Evolutionary conservation across 2,797 vertebrate species (phyloP), one percentile per base, ranked within the genome.

Genomic region (Helicolenus hilgendorfi): DNA sequence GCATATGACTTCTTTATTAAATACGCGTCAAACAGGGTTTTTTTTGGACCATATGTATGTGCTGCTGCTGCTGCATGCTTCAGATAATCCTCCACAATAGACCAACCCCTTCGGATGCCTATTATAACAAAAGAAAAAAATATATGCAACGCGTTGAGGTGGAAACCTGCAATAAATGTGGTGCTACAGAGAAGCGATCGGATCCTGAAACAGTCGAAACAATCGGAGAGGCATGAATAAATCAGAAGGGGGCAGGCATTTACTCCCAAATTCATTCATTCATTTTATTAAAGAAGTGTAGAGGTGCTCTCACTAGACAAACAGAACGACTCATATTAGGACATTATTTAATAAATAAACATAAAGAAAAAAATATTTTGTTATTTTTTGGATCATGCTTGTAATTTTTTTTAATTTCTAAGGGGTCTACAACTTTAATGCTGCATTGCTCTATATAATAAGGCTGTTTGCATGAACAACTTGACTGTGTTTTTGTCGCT

Each of bases 91-190:
- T 65, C 85, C 88, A 90, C 88, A 91, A 92, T 65, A 91, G 81
- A 93, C 85, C 85, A 89, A 77, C 72, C 87, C 87, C 92, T 79
- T 79, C 75, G 68, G 62, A 84, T 84, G 77, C 69, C 38, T 67
- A 4, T 79, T 87, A 72, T 69, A 90, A 96, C 93, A 95, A 95
- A 94, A 93, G 86, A 77, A 76, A 79, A 78, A 77, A 78, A n/a
- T 64, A 79, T 24, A 77, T n/a, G 56, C 36, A 60, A 60, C 14
- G 63, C 69, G 77, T 26, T 83, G 72, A 85, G 49, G 56, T 86
- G 72, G 65, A 91, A 91, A 83, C 65, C 15, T 49, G 3, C 29
- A 62, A 83, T 77, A 82, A 85, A 85, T 62, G 41, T 41, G 36
- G 24, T 41, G 72, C 24, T 59, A 4, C 31, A 58, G 35, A 84